Percentiles rank a stretch among this genome's conserved stretches.
Evolutionary conservation across 2,888 invertebrate genomes (phyloP).

Genomic region (Hyalella azteca): DNA sequence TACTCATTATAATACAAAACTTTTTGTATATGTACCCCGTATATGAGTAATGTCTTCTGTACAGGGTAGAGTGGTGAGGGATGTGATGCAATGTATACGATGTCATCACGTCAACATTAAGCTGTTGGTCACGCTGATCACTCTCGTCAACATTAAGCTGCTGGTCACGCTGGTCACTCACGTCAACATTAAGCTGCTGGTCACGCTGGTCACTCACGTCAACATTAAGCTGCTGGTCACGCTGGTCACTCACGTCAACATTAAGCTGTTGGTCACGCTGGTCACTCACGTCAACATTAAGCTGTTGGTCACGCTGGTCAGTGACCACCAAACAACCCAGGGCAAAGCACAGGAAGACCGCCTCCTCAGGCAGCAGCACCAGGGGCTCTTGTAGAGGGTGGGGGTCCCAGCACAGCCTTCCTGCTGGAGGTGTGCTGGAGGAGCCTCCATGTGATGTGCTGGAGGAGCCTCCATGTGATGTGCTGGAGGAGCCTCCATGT

Average conservation of each 20-base stretch:
- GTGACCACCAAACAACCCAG: conserved; percentile 69
- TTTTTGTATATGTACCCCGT: no score
- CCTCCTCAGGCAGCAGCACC: conserved; percentile 71
- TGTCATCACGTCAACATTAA: no score
- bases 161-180: background rate
- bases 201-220: no score
- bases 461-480: background rate
- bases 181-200: background rate
- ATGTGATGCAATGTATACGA: no score
- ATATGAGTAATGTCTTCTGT: no score
- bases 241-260: background rate
- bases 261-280: no score
- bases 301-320: background rate
- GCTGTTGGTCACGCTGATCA: background rate
- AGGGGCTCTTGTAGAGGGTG: conserved; percentile 1
- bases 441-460: background rate
- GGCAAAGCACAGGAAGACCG: conserved; percentile 75
- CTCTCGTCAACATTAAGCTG: background rate
- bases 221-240: background rate
- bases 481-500: background rate
- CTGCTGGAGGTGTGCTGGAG: background rate
- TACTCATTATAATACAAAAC: no score
- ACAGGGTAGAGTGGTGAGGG: no score
- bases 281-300: conserved; percentile 25
- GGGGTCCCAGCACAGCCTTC: background rate